Conservation (phyloP, 1,140 invertebrate genomes). For the Anagrus nilaparvatae region DNA sequence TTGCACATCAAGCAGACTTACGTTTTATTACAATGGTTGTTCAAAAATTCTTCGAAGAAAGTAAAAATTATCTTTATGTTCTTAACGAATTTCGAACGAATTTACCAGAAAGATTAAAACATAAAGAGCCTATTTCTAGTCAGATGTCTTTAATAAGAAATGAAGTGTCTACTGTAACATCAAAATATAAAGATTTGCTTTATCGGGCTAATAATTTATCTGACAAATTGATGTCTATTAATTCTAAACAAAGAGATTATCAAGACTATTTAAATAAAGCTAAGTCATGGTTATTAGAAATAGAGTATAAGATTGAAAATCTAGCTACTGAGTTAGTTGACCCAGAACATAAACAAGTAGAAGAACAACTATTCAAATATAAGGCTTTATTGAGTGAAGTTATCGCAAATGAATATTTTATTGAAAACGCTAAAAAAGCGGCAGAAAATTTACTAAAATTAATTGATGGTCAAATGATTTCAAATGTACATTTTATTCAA, state of each 20-base stretch:
- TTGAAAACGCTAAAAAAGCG: constrained; percentile 67
- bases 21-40: constrained; percentile 90
- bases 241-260: constrained; percentile 70
- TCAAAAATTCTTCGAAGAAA: constrained; percentile 90
- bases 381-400: constrained; percentile 81
- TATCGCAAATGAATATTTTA: constrained; percentile 69
- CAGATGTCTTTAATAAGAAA: constrained; percentile 59
- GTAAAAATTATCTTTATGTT: constrained; percentile 73
- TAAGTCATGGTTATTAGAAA: constrained; percentile 68
- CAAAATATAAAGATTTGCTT: constrained; percentile 66
- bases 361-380: constrained; percentile 76
- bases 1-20: constrained; percentile 87
- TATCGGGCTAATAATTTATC: constrained; percentile 71
- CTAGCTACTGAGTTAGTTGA: constrained; percentile 71
- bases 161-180: constrained; percentile 60
- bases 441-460: constrained; percentile 61
- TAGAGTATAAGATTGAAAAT: constrained; percentile 65
- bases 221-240: constrained; percentile 66
- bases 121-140: constrained; percentile 56
- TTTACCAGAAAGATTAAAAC: constrained; percentile 66
- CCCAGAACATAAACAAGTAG: constrained; percentile 76
- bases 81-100: constrained; percentile 78
- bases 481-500: constrained; percentile 68
- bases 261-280: constrained; percentile 75
- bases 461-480: constrained; percentile 69